Evolutionary conservation across 2,888 invertebrate species (phyloP).

Genomic region (Yponomeuta plumbellus): DNA sequence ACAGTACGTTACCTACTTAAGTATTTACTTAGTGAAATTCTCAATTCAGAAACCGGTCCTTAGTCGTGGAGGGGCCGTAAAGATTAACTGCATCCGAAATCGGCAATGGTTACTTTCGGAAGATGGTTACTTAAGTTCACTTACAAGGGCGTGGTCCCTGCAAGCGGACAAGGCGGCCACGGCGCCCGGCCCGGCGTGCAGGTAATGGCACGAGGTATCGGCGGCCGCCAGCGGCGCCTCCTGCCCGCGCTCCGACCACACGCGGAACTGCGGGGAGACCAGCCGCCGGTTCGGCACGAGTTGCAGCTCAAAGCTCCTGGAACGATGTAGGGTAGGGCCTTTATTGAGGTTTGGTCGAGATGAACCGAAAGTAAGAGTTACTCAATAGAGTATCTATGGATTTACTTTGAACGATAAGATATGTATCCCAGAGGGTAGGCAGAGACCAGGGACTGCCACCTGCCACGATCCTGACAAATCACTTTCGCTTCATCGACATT

Average conservation of each 20-base stretch:
- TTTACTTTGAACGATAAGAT: no score
- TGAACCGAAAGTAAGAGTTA: no score
- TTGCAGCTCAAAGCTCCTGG: slow-evolving; percentile 77
- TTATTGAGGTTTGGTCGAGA: no score
- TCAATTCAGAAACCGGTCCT: no score
- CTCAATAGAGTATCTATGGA: no score
- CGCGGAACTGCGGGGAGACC: slow-evolving; percentile 77
- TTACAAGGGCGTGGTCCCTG: slow-evolving; percentile 78
- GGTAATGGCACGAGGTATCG: slow-evolving; percentile 78
- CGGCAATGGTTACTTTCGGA: background rate
- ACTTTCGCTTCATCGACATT: no score
- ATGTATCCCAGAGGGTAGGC: no score
- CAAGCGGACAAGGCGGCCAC: slow-evolving; percentile 83
- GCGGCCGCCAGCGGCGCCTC: slow-evolving; percentile 52
- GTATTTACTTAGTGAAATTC: no score
- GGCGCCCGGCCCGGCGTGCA: slow-evolving; percentile 74
- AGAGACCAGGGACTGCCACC: no score
- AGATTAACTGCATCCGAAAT: background rate
- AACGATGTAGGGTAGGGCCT: slow-evolving; percentile 23
- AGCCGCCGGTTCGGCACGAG: slow-evolving; percentile 79
- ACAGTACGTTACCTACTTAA: no score
- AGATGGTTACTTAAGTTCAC: slow-evolving; percentile 29
- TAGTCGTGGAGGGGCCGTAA: background rate
- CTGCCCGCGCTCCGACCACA: slow-evolving; percentile 69
- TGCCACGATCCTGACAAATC: no score